Evolutionary conservation across 2,797 vertebrate species (phyloP).

Genomic region (Microcaecilia unicolor): DNA sequence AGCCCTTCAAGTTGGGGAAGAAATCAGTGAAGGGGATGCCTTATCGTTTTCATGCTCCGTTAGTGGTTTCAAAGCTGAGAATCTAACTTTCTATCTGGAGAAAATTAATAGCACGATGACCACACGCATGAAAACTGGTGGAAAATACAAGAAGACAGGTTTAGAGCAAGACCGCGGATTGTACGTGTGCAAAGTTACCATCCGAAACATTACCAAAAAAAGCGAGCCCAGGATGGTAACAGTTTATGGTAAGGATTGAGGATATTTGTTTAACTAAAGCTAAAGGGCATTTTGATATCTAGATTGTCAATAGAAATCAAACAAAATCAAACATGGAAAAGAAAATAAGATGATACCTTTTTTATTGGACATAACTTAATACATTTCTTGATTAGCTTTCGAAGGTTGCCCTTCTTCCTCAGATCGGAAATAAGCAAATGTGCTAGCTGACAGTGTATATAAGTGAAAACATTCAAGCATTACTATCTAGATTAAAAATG

Average conservation of each 20-base stretch:
- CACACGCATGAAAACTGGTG: conserved; percentile 8
- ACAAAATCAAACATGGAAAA: too few species aligned
- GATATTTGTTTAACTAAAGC: too few species aligned
- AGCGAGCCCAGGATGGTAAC: conserved; percentile 34
- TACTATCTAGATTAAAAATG: too few species aligned
- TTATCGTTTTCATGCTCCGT: conserved; percentile 34
- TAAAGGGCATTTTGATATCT: too few species aligned
- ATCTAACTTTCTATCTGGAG: conserved; percentile 37
- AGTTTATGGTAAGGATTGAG: conserved; percentile 53
- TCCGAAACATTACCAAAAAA: conserved; percentile 47
- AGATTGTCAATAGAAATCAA: too few species aligned
- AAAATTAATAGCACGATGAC: neutral
- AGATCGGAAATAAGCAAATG: too few species aligned
- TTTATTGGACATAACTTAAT: too few species aligned
- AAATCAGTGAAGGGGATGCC: conserved; percentile 35
- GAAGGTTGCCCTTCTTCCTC: too few species aligned
- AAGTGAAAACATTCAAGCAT: too few species aligned
- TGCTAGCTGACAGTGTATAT: too few species aligned
- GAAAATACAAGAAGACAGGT: conserved; percentile 17
- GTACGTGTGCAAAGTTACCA: conserved; percentile 42
- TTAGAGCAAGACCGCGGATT: conserved; percentile 32
- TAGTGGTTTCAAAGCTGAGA: neutral
- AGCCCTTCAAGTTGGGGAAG: conserved; percentile 12
- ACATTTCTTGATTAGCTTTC: too few species aligned
- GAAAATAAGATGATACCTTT: too few species aligned